Evolutionary conservation across 2,888 invertebrate genomes (phyloP).

Genomic region (Acleris literana): DNA sequence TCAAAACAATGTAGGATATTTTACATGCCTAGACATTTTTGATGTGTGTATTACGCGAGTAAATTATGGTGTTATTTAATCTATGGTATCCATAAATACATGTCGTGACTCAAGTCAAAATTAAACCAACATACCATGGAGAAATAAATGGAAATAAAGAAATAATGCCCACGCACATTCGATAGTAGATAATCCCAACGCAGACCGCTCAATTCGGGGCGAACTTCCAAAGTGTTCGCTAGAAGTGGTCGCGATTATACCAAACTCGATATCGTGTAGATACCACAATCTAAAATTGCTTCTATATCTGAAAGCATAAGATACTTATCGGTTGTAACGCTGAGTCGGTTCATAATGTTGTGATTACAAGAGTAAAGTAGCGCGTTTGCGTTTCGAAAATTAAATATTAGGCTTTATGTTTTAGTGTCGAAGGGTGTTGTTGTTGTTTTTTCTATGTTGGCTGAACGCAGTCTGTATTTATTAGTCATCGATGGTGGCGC

Average conservation of each 20-base stretch:
- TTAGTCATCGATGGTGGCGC: conserved; percentile 83
- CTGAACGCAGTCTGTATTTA: conserved; percentile 61
- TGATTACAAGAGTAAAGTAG: conserved; percentile 60
- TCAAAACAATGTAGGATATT: too few relatives aligned
- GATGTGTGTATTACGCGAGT: too few relatives aligned
- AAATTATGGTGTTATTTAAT: too few relatives aligned
- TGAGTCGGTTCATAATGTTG: conserved; percentile 54
- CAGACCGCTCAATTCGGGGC: conserved; percentile 80
- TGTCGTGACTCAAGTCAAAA: conserved; percentile 30
- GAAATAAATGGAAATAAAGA: conserved; percentile 66
- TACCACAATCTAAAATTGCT: conserved; percentile 47
- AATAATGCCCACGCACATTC: conserved; percentile 74
- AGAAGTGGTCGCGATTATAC: conserved; percentile 80
- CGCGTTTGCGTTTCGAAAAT: conserved; percentile 41
- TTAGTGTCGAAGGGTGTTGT: conserved; percentile 38
- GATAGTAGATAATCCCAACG: conserved; percentile 70
- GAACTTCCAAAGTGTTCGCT: conserved; percentile 77
- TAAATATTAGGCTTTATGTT: conserved; percentile 37
- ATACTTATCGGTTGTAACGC: conserved; percentile 49
- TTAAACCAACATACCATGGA: conserved; percentile 32
- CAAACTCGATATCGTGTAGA: conserved; percentile 49
- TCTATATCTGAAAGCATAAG: conserved; percentile 52
- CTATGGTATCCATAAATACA: too few relatives aligned
- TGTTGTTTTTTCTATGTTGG: conserved; percentile 38
- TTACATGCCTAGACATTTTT: too few relatives aligned